Conservation (phyloP, 2,113 vertebrate genomes). For the Mixornis gularis region DNA sequence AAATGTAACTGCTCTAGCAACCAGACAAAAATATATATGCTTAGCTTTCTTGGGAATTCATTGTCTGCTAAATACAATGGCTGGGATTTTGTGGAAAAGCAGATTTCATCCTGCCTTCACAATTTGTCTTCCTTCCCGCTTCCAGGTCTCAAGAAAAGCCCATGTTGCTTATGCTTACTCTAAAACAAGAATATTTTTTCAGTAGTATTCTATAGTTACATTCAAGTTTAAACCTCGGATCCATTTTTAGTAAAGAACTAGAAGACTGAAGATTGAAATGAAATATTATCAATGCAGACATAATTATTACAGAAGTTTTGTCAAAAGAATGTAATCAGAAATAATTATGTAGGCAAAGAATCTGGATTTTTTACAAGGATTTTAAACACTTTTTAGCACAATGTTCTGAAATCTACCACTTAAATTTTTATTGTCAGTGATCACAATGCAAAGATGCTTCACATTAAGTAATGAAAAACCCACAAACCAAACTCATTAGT, state of each 20-base stretch:
- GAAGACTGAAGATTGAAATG: background rate
- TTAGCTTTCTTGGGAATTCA: background rate
- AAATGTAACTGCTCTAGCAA: background rate
- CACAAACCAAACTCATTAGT: background rate
- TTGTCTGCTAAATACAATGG: background rate
- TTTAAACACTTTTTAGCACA: background rate
- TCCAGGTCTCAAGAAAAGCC: background rate
- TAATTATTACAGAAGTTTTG: background rate
- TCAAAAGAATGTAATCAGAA: background rate
- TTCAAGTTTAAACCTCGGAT: background rate
- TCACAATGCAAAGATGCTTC: background rate
- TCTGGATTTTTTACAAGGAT: background rate
- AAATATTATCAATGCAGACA: background rate
- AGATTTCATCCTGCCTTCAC: background rate
- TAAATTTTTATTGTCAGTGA: background rate
- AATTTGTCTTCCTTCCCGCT: background rate
- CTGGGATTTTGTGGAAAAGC: background rate
- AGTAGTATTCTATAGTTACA: background rate
- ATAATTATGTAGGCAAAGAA: background rate
- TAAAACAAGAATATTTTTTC: background rate
- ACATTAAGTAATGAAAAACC: background rate
- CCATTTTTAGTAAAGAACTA: background rate
- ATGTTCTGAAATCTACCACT: background rate
- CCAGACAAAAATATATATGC: background rate
- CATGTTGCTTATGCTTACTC: background rate